phyloP scores from a whole-genome alignment of 1,140 invertebrate species.

The Chlorops oryzae region DNA sequence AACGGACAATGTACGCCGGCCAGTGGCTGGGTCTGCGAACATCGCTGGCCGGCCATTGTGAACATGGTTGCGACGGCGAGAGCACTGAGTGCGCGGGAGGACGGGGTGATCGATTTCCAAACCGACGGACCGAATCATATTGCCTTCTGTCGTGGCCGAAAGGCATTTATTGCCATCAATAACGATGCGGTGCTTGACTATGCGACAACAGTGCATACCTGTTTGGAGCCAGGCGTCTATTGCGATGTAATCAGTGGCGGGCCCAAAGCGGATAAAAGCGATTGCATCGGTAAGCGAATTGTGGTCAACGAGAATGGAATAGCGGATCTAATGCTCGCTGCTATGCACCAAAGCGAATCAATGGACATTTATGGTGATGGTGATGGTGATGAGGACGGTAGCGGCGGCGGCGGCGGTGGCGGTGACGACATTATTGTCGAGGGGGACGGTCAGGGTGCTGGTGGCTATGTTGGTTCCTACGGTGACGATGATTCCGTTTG shows the following conservation, averaged over 20 bases:
- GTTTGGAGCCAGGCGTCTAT: conserved; percentile 64
- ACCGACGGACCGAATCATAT: conserved; percentile 67
- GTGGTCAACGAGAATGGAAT: conserved; percentile 10
- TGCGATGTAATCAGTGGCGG: conserved; percentile 74
- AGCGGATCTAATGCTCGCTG: conserved; percentile 9
- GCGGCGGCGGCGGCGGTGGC: not conserved
- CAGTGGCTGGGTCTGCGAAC: conserved; percentile 81
- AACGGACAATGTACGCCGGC: conserved; percentile 56
- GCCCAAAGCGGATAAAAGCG: conserved; percentile 32
- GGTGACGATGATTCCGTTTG: too few species aligned
- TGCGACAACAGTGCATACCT: conserved; percentile 55
- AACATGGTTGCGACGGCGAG: conserved; percentile 75
- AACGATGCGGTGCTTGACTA: conserved; percentile 46
- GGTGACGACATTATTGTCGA: not conserved
- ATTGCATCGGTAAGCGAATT: conserved; percentile 7
- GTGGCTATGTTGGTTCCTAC: not conserved
- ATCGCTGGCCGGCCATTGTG: conserved; percentile 74
- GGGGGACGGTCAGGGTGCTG: not conserved
- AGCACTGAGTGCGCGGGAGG: conserved; percentile 47
- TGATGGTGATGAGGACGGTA: not conserved
- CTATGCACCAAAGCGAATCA: too few species aligned
- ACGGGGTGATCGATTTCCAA: conserved; percentile 62
- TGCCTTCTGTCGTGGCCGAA: conserved; percentile 62
- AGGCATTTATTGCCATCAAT: conserved; percentile 68
- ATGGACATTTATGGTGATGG: too few species aligned